A percentile compares a stretch with the other conserved stretches of the same genome.
Evolutionary conservation across 2,888 invertebrate species (phyloP).

Genomic region (Nemotelus pantherinus): DNA sequence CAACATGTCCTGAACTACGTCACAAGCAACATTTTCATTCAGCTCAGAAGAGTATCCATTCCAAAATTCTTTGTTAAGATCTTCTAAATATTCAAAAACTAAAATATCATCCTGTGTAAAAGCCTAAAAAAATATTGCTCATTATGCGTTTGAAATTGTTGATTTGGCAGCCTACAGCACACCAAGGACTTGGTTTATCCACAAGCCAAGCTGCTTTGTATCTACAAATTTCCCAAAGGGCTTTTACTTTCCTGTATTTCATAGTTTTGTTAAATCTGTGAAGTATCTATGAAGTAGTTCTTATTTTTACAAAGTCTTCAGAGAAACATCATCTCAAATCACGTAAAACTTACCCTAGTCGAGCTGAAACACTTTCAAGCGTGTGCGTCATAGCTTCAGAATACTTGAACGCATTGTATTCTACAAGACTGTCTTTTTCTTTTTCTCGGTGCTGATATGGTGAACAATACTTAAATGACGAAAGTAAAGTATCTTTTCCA

Average conservation of each 20-base stretch:
- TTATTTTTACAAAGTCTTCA: background rate
- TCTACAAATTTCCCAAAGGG: constrained; percentile 80
- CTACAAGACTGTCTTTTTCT: constrained; percentile 65
- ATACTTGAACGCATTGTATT: constrained; percentile 57
- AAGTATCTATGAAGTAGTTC: background rate
- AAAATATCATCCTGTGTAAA: constrained; percentile 79
- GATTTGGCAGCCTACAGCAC: constrained; percentile 67
- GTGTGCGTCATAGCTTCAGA: constrained; percentile 62
- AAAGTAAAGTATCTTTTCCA: constrained; percentile 64
- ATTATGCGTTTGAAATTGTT: constrained; percentile 23
- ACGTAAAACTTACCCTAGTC: constrained; percentile 65
- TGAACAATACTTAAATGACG: constrained; percentile 73
- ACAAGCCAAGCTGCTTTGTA: constrained; percentile 84
- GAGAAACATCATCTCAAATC: background rate
- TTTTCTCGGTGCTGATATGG: constrained; percentile 69
- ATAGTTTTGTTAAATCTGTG: constrained; percentile 3
- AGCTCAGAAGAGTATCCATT: constrained; percentile 77
- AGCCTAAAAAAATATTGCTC: constrained; percentile 62
- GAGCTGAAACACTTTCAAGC: constrained; percentile 65
- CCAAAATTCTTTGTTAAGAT: constrained; percentile 78
- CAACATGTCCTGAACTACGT: constrained; percentile 77
- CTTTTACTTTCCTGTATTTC: constrained; percentile 12
- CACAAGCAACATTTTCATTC: constrained; percentile 76
- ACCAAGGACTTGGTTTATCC: constrained; percentile 77
- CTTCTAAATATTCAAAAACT: constrained; percentile 80